A percentile compares a stretch with the other conserved stretches of the same genome.
Conservation (phyloP, 1,140 invertebrate genomes). For the Drosophila orosa region DNA sequence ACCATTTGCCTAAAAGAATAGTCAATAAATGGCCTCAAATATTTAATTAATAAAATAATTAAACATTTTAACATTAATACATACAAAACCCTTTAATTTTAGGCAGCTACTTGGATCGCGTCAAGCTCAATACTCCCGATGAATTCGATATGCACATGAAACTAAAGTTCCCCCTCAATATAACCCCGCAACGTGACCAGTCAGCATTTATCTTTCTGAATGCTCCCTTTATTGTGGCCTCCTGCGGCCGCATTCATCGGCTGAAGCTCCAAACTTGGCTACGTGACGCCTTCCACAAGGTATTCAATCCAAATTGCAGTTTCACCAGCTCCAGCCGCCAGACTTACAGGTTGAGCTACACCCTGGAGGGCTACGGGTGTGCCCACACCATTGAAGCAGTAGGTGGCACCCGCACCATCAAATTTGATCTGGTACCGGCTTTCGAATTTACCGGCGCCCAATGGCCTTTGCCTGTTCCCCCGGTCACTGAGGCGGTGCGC, state of each 20-base stretch:
- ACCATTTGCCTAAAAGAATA: background rate
- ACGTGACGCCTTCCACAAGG: constrained; percentile 21
- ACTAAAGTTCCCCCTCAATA: constrained; percentile 26
- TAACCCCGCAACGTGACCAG: background rate
- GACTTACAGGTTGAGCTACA: constrained; percentile 16
- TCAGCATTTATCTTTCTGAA: constrained; percentile 20
- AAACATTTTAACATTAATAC: too few relatives aligned
- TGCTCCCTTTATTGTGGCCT: background rate
- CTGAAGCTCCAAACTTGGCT: constrained; percentile 31
- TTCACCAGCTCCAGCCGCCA: background rate
- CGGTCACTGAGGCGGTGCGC: background rate
- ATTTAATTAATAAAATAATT: background rate
- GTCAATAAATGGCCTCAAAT: background rate
- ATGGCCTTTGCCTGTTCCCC: constrained; percentile 13
- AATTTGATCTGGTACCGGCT: constrained; percentile 47
- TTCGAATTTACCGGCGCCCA: constrained; percentile 20
- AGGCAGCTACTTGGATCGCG: constrained; percentile 53
- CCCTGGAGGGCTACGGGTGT: constrained; percentile 33
- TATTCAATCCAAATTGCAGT: background rate
- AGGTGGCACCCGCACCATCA: constrained; percentile 6
- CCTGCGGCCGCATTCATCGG: constrained; percentile 13
- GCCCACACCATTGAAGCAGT: constrained; percentile 36
- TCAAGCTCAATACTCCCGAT: constrained; percentile 37
- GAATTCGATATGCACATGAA: constrained; percentile 59
- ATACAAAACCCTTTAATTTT: background rate